phyloP scores from a whole-genome alignment of 1,140 invertebrate species.

The Panulirus ornatus region DNA sequence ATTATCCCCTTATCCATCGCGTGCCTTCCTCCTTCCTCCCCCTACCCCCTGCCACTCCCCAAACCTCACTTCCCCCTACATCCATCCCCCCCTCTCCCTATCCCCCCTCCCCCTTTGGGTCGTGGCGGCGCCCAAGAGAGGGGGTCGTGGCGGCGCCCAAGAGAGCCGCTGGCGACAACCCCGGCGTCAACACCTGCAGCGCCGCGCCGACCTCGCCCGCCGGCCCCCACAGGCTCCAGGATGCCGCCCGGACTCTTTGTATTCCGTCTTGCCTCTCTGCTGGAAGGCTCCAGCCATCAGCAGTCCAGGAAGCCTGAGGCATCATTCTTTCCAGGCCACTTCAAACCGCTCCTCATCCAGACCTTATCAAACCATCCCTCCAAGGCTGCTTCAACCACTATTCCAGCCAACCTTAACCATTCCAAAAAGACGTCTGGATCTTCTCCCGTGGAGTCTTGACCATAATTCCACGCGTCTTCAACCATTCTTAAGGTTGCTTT shows the following conservation, averaged over 20 bases:
- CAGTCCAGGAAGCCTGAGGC: neutral
- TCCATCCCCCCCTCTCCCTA: neutral
- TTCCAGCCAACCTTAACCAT: too few species aligned
- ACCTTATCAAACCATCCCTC: neutral
- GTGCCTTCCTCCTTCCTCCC: neutral
- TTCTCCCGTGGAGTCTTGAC: too few species aligned
- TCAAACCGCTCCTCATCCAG: too few species aligned
- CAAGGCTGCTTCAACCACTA: neutral
- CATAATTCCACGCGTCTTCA: too few species aligned
- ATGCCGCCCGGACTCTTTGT: slow-evolving; percentile 10
- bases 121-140: neutral
- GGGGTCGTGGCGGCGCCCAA: neutral
- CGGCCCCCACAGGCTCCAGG: too few species aligned
- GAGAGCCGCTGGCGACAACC: neutral
- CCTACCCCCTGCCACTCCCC: too few species aligned
- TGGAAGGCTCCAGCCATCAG: neutral
- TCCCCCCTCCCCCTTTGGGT: neutral
- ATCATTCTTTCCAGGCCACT: neutral
- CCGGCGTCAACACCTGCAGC: slow-evolving; percentile 9
- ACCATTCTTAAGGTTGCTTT: too few species aligned
- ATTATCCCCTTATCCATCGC: neutral
- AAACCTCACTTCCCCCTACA: too few species aligned
- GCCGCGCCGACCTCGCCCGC: neutral
- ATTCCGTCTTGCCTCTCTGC: slow-evolving; percentile 2
- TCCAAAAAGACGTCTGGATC: too few species aligned